These are phyloP conservation scores for Callinectes sapidus DNA, from an alignment of 2,888 invertebrate genomes.

Conservation along the genomic window DNA sequence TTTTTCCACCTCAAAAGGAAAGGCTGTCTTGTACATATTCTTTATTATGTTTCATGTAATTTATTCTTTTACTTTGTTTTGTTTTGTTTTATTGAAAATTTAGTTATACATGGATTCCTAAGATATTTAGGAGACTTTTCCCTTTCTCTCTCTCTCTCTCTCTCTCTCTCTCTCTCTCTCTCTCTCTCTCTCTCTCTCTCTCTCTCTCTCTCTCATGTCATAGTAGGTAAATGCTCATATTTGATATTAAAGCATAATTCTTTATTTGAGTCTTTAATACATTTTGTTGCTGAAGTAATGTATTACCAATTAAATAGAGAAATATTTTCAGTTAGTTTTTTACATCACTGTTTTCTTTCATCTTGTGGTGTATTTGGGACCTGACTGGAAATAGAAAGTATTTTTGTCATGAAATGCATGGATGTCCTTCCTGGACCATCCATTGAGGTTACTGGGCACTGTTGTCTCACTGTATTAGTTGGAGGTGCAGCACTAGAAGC, in stretches of 20 bases:
- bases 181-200: constrained; percentile 25
- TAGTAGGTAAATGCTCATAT: not conserved
- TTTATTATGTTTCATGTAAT: not conserved
- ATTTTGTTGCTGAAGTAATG: not conserved
- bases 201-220: not conserved
- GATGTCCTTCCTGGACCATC: constrained; percentile 43
- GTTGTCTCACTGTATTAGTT: constrained; percentile 45
- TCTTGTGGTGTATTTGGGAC: constrained; percentile 53
- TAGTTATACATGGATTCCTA: not conserved
- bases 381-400: constrained; percentile 41
- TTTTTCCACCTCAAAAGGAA: not conserved
- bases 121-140: not conserved
- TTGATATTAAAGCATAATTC: not conserved
- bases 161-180: constrained; percentile 25
- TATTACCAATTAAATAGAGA: not conserved
- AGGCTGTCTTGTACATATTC: constrained; percentile 4
- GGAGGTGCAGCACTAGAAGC: constrained; percentile 50
- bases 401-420: not conserved
- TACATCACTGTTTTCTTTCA: constrained; percentile 1
- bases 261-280: not conserved
- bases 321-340: constrained; percentile 18
- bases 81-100: not conserved
- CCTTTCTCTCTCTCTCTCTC: constrained; percentile 16
- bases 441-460: constrained; percentile 36
- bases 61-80: not conserved